Evolutionary conservation across 1,140 invertebrate species (phyloP).

Genomic region (Adoxophyes honmai): DNA sequence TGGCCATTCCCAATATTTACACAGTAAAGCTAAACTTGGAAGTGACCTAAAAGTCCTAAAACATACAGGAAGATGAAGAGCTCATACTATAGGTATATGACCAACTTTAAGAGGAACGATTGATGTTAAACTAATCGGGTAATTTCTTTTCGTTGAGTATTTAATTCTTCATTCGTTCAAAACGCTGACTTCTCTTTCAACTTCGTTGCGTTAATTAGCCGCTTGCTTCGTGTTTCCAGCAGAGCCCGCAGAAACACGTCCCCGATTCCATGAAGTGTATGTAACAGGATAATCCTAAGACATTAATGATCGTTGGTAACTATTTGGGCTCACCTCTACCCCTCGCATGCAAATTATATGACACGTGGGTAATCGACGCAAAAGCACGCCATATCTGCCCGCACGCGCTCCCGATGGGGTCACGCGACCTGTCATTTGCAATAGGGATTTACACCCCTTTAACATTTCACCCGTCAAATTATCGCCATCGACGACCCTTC

Average conservation of each 20-base stretch:
- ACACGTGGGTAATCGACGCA: slow-evolving; percentile 4
- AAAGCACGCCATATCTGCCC: slow-evolving; percentile 1
- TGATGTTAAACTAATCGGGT: no score
- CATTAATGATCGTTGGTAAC: slow-evolving; percentile 1
- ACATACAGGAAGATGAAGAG: no score
- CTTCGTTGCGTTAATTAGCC: neutral
- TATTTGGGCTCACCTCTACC: neutral
- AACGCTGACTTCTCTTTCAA: neutral
- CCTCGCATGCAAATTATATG: slow-evolving; percentile 38
- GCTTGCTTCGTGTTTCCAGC: neutral
- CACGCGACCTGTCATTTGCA: slow-evolving; percentile 58
- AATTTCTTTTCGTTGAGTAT: no score
- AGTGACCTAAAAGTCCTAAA: no score
- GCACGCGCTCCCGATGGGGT: slow-evolving; percentile 32
- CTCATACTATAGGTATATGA: no score
- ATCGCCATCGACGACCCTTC: slow-evolving; percentile 29
- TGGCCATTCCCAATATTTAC: no score
- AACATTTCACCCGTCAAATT: slow-evolving; percentile 52
- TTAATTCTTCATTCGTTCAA: no score
- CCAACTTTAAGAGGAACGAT: no score
- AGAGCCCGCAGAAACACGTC: neutral
- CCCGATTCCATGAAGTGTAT: neutral
- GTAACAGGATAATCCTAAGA: neutral
- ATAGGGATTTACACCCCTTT: slow-evolving; percentile 55
- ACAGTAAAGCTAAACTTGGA: no score